A percentile compares a stretch with the other conserved stretches of the same genome.
These are phyloP conservation scores for Exaiptasia diaphana DNA, from an alignment of 64 coral and sea anemone species.

Conservation along the genomic window DNA sequence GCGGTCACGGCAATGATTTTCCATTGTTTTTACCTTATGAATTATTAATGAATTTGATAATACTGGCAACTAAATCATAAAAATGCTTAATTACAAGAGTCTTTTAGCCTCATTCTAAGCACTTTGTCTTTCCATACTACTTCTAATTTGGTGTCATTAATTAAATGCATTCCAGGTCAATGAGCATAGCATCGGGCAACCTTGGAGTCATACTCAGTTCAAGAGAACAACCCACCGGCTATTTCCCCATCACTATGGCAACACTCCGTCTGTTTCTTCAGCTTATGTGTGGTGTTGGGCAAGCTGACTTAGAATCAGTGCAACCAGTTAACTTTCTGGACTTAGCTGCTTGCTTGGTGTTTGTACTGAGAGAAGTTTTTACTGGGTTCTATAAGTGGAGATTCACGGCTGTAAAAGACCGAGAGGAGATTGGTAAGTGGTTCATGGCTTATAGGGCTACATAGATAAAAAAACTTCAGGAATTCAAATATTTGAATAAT, in stretches of 20 bases:
- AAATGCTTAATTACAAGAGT: no score
- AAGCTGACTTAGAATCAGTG: constrained; percentile 27
- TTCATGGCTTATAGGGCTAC: not conserved
- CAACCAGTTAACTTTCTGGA: constrained; percentile 79
- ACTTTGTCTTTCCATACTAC: no score
- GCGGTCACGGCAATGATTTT: no score
- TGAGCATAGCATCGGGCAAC: constrained; percentile 74
- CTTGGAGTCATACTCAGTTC: constrained; percentile 75
- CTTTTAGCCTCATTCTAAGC: no score
- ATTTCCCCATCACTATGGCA: constrained; percentile 77
- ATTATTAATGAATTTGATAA: no score
- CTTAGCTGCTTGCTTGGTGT: constrained; percentile 80
- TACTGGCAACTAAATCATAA: no score
- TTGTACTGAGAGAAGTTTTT: constrained; percentile 84
- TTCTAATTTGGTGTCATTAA: no score
- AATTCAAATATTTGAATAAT: no score
- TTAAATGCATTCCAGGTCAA: constrained; percentile 73
- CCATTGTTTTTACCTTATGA: no score
- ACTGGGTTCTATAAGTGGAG: constrained; percentile 92
- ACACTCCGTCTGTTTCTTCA: constrained; percentile 66
- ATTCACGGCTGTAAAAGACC: constrained; percentile 61
- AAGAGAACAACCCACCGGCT: constrained; percentile 65
- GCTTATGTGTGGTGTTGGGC: constrained; percentile 70
- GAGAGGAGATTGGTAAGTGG: constrained; percentile 83
- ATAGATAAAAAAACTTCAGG: no score